Base-by-base conservation (phyloP, 1,140 invertebrate species). In the Drosophila serrata region DNA sequence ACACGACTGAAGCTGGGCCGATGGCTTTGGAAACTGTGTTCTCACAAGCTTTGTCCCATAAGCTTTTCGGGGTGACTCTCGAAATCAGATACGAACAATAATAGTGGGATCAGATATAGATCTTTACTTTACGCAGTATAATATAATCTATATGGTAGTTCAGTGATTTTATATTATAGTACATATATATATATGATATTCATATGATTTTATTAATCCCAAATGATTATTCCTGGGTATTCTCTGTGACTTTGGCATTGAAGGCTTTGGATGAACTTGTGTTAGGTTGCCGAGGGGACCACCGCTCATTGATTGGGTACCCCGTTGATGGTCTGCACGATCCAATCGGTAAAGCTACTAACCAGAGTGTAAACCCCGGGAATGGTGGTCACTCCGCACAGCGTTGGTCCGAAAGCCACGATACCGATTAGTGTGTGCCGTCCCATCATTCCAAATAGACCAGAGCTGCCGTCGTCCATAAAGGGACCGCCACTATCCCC, bases 401-500 rank as follows among this genome's bases (percentile, higher is more conserved):
- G 82, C 37, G 93, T 94, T 2, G 94, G 93, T 0, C 96, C 96
- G 79, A 94, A 96, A 3, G 96, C 96, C 0, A 96, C 95, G 19
- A 96, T 92, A 2, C 95, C 96, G 1, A 95, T 91, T 24, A 96
- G 91, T 29, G 84, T 95, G 94, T 73, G 48, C 3, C 82, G 80
- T 2, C 81, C 90, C 37, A 90, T 78, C 5, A 77, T 82, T 2
- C 91, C 93, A 2, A 90, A 62, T 1, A 88, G 0, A 11, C 86
- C 86, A 3, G 93, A 88, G 27, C 81, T 65, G 29, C 93, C 90
- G 13, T 94, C 92, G 64, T 94, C 94, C 94, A 95, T 94, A 1
- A 96, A 92, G 0, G 95, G 95, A 4, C 95, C 95, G 0, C 95
- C 95, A n/a, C 94, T 95, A 65, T 96, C 95, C 73, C 93, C 93